These are phyloP conservation scores for Leptestheria dahalacensis DNA, from an alignment of 1,140 invertebrate genomes.

Conservation along the genomic window DNA sequence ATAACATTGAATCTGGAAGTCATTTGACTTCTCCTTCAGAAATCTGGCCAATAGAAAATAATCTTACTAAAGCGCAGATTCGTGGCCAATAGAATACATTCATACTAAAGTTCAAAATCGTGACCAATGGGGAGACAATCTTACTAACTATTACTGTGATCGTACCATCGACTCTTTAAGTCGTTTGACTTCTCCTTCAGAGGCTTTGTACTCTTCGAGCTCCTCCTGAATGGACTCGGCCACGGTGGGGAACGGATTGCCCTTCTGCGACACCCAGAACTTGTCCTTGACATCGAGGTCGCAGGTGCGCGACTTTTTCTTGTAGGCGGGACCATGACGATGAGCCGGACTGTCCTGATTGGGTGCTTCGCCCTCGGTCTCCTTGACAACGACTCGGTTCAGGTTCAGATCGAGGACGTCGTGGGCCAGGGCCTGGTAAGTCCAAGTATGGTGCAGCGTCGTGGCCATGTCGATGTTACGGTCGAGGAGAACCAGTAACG, in stretches of 20 bases:
- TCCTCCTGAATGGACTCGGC: constrained; percentile 97
- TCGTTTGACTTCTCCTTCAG: constrained; percentile 91
- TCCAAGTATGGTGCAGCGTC: constrained; percentile 97
- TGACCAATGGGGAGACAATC: neutral
- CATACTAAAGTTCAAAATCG: no score
- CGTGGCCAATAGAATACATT: no score
- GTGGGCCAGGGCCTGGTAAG: constrained; percentile 92
- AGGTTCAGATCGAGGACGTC: constrained; percentile 83
- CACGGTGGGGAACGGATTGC: constrained; percentile 90
- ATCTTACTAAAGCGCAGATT: no score
- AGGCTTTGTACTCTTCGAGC: constrained; percentile 80
- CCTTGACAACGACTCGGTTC: constrained; percentile 71
- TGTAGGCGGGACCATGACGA: constrained; percentile 22
- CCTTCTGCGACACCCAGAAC: constrained; percentile 86
- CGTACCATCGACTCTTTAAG: constrained; percentile 75
- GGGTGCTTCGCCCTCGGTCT: constrained; percentile 31
- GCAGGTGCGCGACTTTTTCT: constrained; percentile 65
- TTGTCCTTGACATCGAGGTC: constrained; percentile 77
- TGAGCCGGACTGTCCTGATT: constrained; percentile 25
- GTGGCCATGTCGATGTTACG: constrained; percentile 93
- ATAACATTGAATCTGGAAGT: no score
- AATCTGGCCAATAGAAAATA: no score
- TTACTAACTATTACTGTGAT: neutral
- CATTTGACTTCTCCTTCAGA: no score
- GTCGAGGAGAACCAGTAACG: constrained; percentile 83